Percentiles rank a stretch among this genome's conserved stretches.
Conservation (phyloP, 2,888 invertebrate genomes). For the Auanema sp. region DNA sequence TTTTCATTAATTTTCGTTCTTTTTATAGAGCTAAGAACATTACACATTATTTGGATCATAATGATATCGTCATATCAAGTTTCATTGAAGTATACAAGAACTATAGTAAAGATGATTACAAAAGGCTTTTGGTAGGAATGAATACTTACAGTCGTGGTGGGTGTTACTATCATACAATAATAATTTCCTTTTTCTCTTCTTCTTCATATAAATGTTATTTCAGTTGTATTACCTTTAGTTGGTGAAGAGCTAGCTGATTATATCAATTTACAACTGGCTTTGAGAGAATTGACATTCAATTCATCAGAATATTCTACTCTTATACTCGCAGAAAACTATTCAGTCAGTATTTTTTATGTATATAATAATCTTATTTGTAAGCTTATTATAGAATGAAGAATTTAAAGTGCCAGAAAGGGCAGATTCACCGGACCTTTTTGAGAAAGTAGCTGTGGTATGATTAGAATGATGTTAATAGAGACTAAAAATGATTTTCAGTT, state of each 20-base stretch:
- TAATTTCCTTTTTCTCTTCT: neutral
- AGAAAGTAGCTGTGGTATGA: slow-evolving; percentile 7
- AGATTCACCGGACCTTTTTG: neutral
- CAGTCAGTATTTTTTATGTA: slow-evolving; percentile 1
- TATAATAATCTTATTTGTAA: slow-evolving; percentile 7
- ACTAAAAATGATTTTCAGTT: slow-evolving; percentile 24
- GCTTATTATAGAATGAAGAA: slow-evolving; percentile 4
- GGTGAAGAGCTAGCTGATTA: slow-evolving; percentile 37
- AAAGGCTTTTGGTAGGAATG: neutral
- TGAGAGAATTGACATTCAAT: slow-evolving; percentile 23
- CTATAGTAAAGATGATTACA: neutral
- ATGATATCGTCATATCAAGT: neutral
- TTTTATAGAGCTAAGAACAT: slow-evolving; percentile 17
- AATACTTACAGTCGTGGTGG: neutral
- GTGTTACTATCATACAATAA: neutral
- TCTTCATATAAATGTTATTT: neutral
- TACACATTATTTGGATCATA: slow-evolving; percentile 8
- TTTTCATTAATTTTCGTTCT: too few relatives aligned
- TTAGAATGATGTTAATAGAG: neutral
- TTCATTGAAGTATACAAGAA: slow-evolving; percentile 1
- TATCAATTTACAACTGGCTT: slow-evolving; percentile 26
- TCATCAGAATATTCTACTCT: slow-evolving; percentile 37
- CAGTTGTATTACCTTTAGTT: slow-evolving; percentile 37
- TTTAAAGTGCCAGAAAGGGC: neutral
- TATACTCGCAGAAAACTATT: slow-evolving; percentile 28